Conservation (phyloP, 2,888 invertebrate genomes). For the Furcula furcula region DNA sequence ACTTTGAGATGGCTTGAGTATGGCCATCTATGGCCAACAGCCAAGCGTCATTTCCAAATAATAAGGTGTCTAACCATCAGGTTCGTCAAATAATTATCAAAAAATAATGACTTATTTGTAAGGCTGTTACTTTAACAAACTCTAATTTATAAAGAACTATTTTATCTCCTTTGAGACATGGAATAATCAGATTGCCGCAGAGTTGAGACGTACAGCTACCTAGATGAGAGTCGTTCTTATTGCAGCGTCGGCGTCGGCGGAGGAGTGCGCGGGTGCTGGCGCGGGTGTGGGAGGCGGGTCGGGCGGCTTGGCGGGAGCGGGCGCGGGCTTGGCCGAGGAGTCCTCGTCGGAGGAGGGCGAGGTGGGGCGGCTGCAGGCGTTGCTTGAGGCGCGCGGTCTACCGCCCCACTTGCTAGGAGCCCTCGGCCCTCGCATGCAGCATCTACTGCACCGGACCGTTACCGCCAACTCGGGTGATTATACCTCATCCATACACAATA, state of each 20-base stretch:
- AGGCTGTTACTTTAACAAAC: too few species aligned
- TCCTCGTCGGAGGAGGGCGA: constrained; percentile 92
- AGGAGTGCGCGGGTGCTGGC: constrained; percentile 43
- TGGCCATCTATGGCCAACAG: too few species aligned
- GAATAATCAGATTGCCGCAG: too few species aligned
- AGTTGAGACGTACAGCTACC: too few species aligned
- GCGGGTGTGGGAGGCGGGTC: constrained; percentile 50
- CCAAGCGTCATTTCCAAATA: too few species aligned
- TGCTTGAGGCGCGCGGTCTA: constrained; percentile 96
- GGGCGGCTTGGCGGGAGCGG: constrained; percentile 51
- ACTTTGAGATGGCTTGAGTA: too few species aligned
- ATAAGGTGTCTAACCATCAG: too few species aligned
- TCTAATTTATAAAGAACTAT: too few species aligned
- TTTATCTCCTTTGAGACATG: too few species aligned
- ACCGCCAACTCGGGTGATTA: constrained; percentile 83
- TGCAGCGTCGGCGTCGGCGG: constrained; percentile 51
- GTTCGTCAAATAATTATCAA: too few species aligned
- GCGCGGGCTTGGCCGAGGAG: constrained; percentile 63
- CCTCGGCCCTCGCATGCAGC: constrained; percentile 97
- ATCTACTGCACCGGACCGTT: constrained; percentile 96
- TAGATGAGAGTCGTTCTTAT: too few species aligned
- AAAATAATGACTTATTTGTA: too few species aligned
- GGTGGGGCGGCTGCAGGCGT: constrained; percentile 96
- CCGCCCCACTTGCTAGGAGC: constrained; percentile 99
- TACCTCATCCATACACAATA: background rate